Base-by-base conservation (phyloP, 37 sponge, comb jelly and placozoan species). In the Agelas oroides region DNA sequence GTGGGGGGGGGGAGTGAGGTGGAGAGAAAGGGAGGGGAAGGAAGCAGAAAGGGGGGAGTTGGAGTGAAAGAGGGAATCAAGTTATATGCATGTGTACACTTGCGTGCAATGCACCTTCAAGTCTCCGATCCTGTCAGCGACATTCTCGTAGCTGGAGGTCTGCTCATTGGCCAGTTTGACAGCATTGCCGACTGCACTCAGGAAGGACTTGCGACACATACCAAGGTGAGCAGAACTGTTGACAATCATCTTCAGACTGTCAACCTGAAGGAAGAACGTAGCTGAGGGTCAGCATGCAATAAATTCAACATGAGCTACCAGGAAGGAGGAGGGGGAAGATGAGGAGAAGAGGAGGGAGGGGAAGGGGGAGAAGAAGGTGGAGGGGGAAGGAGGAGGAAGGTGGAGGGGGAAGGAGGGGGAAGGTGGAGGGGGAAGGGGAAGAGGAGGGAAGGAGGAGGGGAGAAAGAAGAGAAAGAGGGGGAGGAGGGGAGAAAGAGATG, bases 131-230 rank as follows among this genome's bases (percentile, higher is more conserved):
- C 80, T 61, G 38, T 86, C 85, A 15, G 90, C 77, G 13, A 95
- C 93, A 59, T 78, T 89, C 63, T 95, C 86, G 39, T 93, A 93
- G 41, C 86, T 86, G 59, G 96, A 83, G 30, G 96, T 95, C 36
- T 86, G 87, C 53, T 88, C 71, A 18, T 86, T 86, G 53, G 71
- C 76, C 52, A 82, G 30, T 0, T 28, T 52, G 6, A 95, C 90
- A 1, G 78, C 61, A 30, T 39, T 65, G 2, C 90, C 90, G 70
- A 95, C 39, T 0, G 87, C 77, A 5, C 41, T 63, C 39, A 80
- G 39, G 53, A 94, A 86, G 1, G 76, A 66, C 15, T 38, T 76
- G 0, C 87, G 78, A 31, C 84, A 80, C 21, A 24, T 37, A 55
- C 40, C 59, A 17, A 94, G 71, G 41, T 81, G 40, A 16, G 65